A percentile compares a stretch with the other conserved stretches of the same genome.
phyloP scores from a whole-genome alignment of 2,113 vertebrate genomes.

The Tor tambroides region DNA sequence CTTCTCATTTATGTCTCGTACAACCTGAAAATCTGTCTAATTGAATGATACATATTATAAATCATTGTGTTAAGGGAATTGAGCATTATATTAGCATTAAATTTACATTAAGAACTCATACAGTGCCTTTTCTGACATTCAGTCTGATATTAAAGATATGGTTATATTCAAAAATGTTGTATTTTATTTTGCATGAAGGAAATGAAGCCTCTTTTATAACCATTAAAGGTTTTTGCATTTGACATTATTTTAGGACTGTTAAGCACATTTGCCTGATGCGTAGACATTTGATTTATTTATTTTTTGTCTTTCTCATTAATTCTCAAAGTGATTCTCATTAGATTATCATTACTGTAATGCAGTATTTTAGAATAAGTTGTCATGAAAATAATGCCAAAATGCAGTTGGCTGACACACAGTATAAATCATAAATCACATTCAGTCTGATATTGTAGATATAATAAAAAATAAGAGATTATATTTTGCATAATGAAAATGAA shows the following conservation, averaged over 20 bases:
- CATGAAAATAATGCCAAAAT: neutral
- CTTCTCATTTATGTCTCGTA: neutral
- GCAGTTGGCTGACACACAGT: too few species aligned
- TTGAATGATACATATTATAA: neutral
- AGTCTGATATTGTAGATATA: too few species aligned
- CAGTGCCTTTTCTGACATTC: neutral
- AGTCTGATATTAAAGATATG: too few species aligned
- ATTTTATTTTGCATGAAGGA: neutral
- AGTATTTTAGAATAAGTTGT: neutral
- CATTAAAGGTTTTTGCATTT: too few species aligned
- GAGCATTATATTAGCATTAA: neutral
- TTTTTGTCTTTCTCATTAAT: neutral
- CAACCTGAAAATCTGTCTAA: neutral
- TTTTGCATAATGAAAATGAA: neutral
- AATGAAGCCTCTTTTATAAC: neutral
- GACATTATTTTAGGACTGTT: too few species aligned
- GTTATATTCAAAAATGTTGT: too few species aligned
- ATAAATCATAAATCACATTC: too few species aligned
- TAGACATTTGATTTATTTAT: neutral
- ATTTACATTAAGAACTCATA: neutral
- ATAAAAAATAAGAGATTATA: neutral
- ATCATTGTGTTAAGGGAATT: neutral
- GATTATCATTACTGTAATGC: neutral
- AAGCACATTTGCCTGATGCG: neutral
- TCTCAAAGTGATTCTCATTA: neutral